A percentile compares a stretch with the other conserved stretches of the same genome.
These are phyloP conservation scores for Acanthurus leucopareius DNA, from an alignment of 2,797 vertebrate species.

Conservation along the genomic window DNA sequence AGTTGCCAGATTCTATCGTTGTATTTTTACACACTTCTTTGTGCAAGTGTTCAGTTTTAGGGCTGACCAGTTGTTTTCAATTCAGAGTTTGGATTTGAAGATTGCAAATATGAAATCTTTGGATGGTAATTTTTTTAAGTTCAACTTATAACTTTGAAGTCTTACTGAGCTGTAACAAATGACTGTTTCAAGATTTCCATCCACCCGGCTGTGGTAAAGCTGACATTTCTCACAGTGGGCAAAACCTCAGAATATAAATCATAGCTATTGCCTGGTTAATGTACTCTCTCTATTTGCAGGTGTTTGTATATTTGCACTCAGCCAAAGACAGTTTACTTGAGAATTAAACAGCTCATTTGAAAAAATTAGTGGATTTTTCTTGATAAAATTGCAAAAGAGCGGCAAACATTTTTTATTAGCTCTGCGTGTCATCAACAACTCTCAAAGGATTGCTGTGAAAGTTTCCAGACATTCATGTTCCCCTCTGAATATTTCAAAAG, in stretches of 20 bases:
- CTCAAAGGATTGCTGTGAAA: no score
- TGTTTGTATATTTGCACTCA: neutral
- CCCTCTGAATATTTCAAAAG: no score
- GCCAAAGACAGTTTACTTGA: neutral
- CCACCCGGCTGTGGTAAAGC: neutral
- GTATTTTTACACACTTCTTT: neutral
- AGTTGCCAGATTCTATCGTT: no score
- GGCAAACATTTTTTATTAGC: no score
- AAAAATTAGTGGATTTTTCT: no score
- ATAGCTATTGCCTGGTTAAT: no score
- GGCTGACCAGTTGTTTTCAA: neutral
- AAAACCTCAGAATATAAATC: neutral
- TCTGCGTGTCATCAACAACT: no score
- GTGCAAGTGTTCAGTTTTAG: neutral
- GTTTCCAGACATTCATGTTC: no score
- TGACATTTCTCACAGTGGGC: neutral
- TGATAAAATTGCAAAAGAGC: no score
- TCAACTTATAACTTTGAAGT: neutral
- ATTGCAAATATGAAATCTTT: neutral
- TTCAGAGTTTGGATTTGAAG: neutral
- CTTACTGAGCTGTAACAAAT: no score
- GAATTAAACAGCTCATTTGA: neutral
- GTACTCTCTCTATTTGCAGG: no score
- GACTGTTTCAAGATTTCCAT: neutral
- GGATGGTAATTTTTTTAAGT: neutral